Conservation (phyloP, 2,888 invertebrate genomes). For the Rotaria sp. region DNA sequence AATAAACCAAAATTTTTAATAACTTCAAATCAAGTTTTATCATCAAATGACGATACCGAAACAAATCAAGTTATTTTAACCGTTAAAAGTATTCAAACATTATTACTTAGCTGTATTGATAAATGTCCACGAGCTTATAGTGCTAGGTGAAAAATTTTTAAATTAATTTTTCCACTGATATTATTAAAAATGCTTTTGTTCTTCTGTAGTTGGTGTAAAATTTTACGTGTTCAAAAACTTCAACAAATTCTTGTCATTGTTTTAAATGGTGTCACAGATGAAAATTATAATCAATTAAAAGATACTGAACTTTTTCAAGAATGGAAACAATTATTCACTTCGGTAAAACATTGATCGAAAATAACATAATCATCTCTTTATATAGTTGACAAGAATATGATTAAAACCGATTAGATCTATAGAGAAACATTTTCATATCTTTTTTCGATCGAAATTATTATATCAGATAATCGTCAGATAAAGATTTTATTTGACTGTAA, state of each 20-base stretch:
- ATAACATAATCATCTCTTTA: no score
- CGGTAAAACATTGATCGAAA: background rate
- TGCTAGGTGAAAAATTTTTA: background rate
- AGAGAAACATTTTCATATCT: no score
- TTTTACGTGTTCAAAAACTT: conserved; percentile 27
- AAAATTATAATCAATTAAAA: background rate
- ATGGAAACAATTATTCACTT: conserved; percentile 12
- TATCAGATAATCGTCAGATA: no score
- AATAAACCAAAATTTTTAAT: conserved; percentile 22
- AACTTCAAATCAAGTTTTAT: background rate
- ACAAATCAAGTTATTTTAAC: background rate
- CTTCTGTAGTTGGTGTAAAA: background rate
- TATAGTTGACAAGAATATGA: no score
- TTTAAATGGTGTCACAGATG: background rate
- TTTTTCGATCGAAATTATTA: no score
- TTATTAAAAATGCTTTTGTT: background rate
- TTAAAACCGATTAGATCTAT: no score
- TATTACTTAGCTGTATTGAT: background rate
- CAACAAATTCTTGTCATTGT: conserved; percentile 19
- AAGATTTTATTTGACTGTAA: no score
- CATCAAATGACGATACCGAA: background rate
- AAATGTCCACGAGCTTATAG: background rate
- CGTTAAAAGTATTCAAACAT: background rate
- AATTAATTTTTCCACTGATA: background rate
- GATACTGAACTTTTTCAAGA: background rate